Evolutionary conservation across 2,888 invertebrate genomes (phyloP), one percentile per base, ranked within the genome.

Genomic region (Polydrusus pterygomalis): DNA sequence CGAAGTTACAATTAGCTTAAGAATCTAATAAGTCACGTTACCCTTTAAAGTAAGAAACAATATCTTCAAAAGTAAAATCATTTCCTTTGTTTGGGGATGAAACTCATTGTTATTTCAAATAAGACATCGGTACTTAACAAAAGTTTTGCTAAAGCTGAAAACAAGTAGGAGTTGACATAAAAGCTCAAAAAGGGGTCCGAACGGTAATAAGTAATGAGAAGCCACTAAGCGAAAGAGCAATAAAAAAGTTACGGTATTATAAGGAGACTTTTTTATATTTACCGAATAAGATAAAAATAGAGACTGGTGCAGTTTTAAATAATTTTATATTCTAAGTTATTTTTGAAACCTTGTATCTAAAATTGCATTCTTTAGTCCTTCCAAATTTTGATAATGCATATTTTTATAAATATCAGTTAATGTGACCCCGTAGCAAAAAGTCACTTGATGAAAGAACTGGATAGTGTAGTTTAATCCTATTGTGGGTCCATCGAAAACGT

Each of bases 61-160:
- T 47, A 47, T 17, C 47, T 47, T 47, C 47, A 47, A 47, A 47
- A 17, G 47, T 47, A 47, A 47, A 47, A 47, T 47, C n/a, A n/a
- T 47, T 47, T 47, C n/a, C 47, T 47, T 47, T 47, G 47, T 47
- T 47, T 47, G n/a, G n/a, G 17, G 17, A 17, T 17, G 17, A 17
- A 47, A 47, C 47, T 47, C 47, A 47, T 47, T 47, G 47, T 47
- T 47, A 47, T 47, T 47, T 47, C 47, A n/a, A 47, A 47, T 47
- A 47, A 47, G 15, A 47, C 47, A 47, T 17, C 47, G 47, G 47
- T 47, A 17, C 47, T 47, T 47, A 47, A 17, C 15, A 47, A 47
- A 47, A 47, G 47, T 47, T 47, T 40, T 17, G 15, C 17, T 15
- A 47, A 47, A 47, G 47, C 47, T 17, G 47, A 1, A 47, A 47